Conservation (phyloP, 2,888 invertebrate genomes). For the Plebejus argus region DNA sequence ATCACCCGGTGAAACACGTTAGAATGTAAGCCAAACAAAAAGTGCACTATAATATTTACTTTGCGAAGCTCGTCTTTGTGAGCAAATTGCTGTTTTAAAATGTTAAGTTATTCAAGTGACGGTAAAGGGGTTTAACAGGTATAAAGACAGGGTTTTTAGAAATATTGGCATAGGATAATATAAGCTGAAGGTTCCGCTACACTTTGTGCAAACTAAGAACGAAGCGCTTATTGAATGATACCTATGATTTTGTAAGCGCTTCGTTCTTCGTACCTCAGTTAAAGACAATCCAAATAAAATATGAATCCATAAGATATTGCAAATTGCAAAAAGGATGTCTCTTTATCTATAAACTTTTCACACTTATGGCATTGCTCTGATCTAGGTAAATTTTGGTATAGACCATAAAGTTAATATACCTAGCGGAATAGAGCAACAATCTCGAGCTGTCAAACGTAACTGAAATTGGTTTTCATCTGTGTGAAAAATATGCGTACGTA, state of each 20-base stretch:
- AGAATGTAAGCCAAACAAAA: slow-evolving; percentile 19
- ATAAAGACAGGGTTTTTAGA: neutral
- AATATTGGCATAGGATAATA: neutral
- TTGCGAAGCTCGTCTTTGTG: slow-evolving; percentile 6
- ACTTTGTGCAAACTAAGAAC: neutral
- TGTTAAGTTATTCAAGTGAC: slow-evolving; percentile 14
- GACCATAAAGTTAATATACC: too few relatives aligned
- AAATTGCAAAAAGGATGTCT: too few relatives aligned
- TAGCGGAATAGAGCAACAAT: too few relatives aligned
- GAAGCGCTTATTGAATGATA: neutral
- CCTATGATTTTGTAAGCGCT: too few relatives aligned
- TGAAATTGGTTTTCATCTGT: too few relatives aligned
- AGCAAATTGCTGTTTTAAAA: slow-evolving; percentile 10
- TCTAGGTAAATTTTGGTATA: neutral
- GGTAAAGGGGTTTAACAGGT: neutral
- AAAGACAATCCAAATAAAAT: too few relatives aligned
- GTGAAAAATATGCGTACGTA: too few relatives aligned
- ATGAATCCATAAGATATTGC: too few relatives aligned
- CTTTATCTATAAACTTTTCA: too few relatives aligned
- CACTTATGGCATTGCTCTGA: too few relatives aligned
- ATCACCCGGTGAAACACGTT: slow-evolving; percentile 10
- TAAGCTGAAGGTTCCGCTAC: neutral
- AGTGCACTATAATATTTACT: slow-evolving; percentile 26
- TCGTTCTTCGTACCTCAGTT: too few relatives aligned
- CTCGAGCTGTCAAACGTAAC: too few relatives aligned